Conservation (phyloP, 2,797 vertebrate genomes). For the Sebastes flavidus region DNA sequence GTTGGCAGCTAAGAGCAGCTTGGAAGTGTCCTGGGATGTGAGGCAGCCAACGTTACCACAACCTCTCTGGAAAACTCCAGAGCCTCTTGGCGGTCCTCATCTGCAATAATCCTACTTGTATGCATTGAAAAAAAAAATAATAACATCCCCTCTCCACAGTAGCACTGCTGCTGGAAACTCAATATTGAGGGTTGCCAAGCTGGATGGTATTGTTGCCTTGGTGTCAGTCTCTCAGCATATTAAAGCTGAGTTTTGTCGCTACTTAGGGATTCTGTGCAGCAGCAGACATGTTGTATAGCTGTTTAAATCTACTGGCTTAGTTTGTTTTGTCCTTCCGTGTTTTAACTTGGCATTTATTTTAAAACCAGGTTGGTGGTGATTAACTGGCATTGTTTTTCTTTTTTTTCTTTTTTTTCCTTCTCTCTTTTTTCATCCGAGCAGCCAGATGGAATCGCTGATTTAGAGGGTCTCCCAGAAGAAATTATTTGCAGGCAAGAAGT, state of each 20-base stretch:
- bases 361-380: conserved; percentile 31
- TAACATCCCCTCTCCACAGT: conserved; percentile 27
- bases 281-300: conserved; percentile 17
- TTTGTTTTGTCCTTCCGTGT: conserved; percentile 11
- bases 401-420: not conserved
- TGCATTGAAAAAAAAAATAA: conserved; percentile 27
- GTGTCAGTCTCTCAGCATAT: conserved; percentile 7
- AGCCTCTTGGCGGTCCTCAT: conserved; percentile 60
- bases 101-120: conserved; percentile 62
- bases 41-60: conserved; percentile 59
- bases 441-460: conserved; percentile 53
- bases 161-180: conserved; percentile 37
- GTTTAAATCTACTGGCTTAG: conserved; percentile 27
- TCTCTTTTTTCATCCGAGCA: not conserved
- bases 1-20: conserved; percentile 60
- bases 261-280: not conserved
- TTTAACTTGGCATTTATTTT: conserved; percentile 27
- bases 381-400: conserved; percentile 31
- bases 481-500: conserved; percentile 51
- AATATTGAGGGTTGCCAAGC: conserved; percentile 27
- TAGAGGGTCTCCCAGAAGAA: conserved; percentile 45
- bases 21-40: conserved; percentile 62
- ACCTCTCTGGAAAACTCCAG: conserved; percentile 61
- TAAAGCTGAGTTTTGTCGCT: not conserved
- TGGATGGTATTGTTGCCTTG: conserved; percentile 25